These are phyloP conservation scores for Upupa epops DNA, from an alignment of 2,113 vertebrate genomes.

Conservation along the genomic window DNA sequence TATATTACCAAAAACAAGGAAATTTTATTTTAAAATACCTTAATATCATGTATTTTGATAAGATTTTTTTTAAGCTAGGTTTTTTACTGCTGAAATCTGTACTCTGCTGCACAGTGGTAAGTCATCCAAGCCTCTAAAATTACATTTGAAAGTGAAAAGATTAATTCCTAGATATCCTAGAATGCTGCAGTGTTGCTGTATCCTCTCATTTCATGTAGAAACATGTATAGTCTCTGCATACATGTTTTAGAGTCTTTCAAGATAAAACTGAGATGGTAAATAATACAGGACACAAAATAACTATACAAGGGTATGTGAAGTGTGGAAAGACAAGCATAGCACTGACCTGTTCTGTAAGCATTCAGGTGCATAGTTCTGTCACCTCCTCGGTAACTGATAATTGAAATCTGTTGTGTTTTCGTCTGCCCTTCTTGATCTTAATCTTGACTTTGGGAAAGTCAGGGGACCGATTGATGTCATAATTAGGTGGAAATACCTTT, in stretches of 20 bases:
- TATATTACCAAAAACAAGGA: not conserved
- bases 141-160: not conserved
- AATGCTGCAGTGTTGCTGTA: not conserved
- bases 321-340: not conserved
- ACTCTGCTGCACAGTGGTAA: not conserved
- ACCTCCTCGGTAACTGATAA: not conserved
- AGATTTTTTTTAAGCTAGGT: not conserved
- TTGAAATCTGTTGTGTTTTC: not conserved
- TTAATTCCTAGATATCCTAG: not conserved
- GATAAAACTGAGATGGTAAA: not conserved
- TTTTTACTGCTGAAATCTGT: not conserved
- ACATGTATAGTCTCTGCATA: not conserved
- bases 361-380: not conserved
- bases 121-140: not conserved
- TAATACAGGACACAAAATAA: not conserved
- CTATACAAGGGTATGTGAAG: not conserved
- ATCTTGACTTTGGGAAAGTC: conserved; percentile 6
- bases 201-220: not conserved
- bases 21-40: not conserved
- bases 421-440: not conserved
- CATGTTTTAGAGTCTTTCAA: not conserved
- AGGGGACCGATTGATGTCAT: not conserved
- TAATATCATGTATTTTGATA: not conserved
- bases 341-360: not conserved
- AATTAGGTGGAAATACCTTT: not conserved